Percentiles rank a stretch among this genome's conserved stretches.
These are phyloP conservation scores for Tautogolabrus adspersus DNA, from an alignment of 2,113 vertebrate genomes.

Conservation along the genomic window DNA sequence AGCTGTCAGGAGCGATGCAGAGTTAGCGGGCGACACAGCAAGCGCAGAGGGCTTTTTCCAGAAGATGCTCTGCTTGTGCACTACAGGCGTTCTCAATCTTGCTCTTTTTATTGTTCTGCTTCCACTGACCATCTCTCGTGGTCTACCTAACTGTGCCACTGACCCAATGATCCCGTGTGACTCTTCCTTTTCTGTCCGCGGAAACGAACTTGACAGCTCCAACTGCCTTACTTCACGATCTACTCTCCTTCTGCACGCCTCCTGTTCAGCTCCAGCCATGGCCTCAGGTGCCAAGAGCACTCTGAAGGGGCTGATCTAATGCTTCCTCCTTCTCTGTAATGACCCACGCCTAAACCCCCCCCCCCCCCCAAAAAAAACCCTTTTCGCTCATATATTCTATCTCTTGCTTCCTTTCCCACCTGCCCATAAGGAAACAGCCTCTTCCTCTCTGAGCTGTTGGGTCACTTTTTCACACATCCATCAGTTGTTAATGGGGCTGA, in stretches of 20 bases:
- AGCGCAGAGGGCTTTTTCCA: slow-evolving; percentile 58
- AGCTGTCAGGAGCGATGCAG: slow-evolving; percentile 83
- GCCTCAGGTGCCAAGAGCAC: slow-evolving; percentile 73
- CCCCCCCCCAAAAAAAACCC: slow-evolving; percentile 13
- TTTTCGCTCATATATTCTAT: slow-evolving; percentile 62
- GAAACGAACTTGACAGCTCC: slow-evolving; percentile 37
- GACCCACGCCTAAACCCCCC: slow-evolving; percentile 59
- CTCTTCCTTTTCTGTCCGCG: slow-evolving; percentile 28
- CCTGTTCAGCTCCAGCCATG: slow-evolving; percentile 52
- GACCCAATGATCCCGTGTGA: slow-evolving; percentile 42
- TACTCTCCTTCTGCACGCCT: slow-evolving; percentile 43
- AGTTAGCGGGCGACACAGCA: slow-evolving; percentile 78
- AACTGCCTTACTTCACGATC: slow-evolving; percentile 44
- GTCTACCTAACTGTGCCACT: slow-evolving; percentile 42
- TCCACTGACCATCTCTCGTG: slow-evolving; percentile 29
- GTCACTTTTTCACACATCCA: slow-evolving; percentile 82
- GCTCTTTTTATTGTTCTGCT: slow-evolving; percentile 17
- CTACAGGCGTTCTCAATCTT: slow-evolving; percentile 35
- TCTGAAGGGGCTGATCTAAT: slow-evolving; percentile 78
- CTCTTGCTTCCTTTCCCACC: slow-evolving; percentile 33
- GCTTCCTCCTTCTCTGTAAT: slow-evolving; percentile 72
- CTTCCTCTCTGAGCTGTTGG: slow-evolving; percentile 72
- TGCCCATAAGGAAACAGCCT: slow-evolving; percentile 75
- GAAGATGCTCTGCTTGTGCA: slow-evolving; percentile 61
- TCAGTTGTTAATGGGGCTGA: slow-evolving; percentile 80